These are phyloP conservation scores for Acrossocheilus fasciatus DNA, from an alignment of 2,797 vertebrate species.

Conservation along the genomic window DNA sequence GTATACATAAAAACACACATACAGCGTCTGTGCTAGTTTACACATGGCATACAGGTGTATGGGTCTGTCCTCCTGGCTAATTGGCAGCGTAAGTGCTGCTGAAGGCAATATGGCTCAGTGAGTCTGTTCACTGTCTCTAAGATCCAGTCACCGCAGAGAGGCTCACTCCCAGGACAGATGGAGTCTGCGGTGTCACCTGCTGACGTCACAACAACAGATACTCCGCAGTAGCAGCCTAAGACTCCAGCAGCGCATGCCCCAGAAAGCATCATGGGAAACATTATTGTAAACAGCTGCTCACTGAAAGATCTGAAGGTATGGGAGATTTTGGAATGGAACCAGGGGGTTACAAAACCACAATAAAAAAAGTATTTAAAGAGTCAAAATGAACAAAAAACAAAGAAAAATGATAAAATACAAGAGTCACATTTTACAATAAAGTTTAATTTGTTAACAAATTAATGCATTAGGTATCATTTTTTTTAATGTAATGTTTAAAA, in stretches of 20 bases:
- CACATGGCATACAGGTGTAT: slow-evolving; percentile 41
- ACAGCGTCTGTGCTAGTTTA: not conserved
- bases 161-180: slow-evolving; percentile 70
- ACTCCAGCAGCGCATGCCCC: slow-evolving; percentile 29
- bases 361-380: not conserved
- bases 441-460: not conserved
- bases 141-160: slow-evolving; percentile 65
- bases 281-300: slow-evolving; percentile 33
- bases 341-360: not conserved
- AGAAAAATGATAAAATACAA: not conserved
- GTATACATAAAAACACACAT: not conserved
- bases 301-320: slow-evolving; percentile 26
- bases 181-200: slow-evolving; percentile 65
- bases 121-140: slow-evolving; percentile 69
- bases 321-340: slow-evolving; percentile 9
- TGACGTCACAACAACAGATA: slow-evolving; percentile 69
- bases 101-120: slow-evolving; percentile 37
- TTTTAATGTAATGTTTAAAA: not conserved
- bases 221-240: slow-evolving; percentile 55
- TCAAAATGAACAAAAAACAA: not conserved
- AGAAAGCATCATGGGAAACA: slow-evolving; percentile 46
- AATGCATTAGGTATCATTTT: not conserved
- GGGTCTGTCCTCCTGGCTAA: slow-evolving; percentile 36
- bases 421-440: not conserved
- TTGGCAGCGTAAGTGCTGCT: slow-evolving; percentile 32